phyloP scores from a whole-genome alignment of 2,113 vertebrate species.

The Amphiprion ocellaris region DNA sequence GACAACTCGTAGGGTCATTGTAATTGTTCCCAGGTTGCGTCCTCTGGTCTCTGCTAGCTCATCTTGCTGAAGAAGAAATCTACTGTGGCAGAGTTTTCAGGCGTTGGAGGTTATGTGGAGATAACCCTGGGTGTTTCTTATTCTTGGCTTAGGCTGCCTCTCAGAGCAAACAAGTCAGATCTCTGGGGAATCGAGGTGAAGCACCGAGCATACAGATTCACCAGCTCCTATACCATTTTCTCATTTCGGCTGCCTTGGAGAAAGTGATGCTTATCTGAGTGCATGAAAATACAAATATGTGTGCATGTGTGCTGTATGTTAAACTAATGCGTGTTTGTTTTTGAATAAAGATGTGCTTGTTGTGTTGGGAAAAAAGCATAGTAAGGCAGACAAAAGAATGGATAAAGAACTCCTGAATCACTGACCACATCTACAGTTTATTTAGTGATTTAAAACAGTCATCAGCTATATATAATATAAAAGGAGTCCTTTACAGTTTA shows the following conservation, averaged over 20 bases:
- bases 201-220: slow-evolving; percentile 22
- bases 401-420: not conserved
- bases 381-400: not conserved
- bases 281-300: not conserved
- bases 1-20: slow-evolving; percentile 1
- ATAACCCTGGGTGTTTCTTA: slow-evolving; percentile 11
- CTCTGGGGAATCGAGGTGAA: not conserved
- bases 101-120: slow-evolving; percentile 1
- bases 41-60: slow-evolving; percentile 14
- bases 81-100: not conserved
- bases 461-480: too few species aligned
- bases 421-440: not conserved
- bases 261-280: not conserved
- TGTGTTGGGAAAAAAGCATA: not conserved
- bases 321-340: not conserved
- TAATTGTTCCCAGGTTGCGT: not conserved
- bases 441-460: not conserved
- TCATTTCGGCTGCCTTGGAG: slow-evolving; percentile 1
- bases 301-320: not conserved
- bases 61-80: slow-evolving; percentile 12
- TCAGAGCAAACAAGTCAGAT: slow-evolving; percentile 15
- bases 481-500: too few species aligned
- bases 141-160: slow-evolving; percentile 5
- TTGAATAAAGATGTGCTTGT: not conserved
- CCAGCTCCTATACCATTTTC: not conserved